Conservation (phyloP, 2,888 invertebrate species). For the Hecatera dysodea region DNA sequence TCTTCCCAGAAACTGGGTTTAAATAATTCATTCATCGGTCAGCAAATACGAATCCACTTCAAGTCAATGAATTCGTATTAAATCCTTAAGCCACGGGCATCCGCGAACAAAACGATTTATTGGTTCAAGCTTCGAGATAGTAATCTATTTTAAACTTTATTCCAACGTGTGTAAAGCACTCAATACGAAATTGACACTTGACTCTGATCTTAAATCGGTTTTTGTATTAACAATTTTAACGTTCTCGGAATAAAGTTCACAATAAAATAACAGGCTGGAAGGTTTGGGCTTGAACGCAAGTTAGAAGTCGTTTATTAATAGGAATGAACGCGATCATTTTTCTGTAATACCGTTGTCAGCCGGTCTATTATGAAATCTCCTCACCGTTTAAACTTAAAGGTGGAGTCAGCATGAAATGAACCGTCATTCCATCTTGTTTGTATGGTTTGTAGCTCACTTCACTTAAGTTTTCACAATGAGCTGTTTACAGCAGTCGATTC, state of each 20-base stretch:
- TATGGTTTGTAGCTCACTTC: too few relatives aligned
- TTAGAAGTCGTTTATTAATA: background rate
- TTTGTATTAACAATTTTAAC: background rate
- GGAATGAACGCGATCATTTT: background rate
- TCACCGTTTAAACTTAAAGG: too few relatives aligned
- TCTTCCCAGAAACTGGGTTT: background rate
- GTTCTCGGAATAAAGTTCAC: background rate
- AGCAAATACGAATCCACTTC: slow-evolving; percentile 3
- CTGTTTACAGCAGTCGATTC: too few relatives aligned
- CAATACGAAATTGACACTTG: background rate
- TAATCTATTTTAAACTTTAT: slow-evolving; percentile 3
- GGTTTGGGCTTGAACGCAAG: background rate
- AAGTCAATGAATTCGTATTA: background rate
- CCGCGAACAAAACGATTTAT: background rate
- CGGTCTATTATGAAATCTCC: too few relatives aligned
- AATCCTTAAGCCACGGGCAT: background rate
- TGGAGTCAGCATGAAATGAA: too few relatives aligned
- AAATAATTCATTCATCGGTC: background rate
- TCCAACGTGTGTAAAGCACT: background rate
- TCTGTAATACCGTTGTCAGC: background rate
- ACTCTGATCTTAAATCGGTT: background rate
- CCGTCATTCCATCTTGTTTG: too few relatives aligned
- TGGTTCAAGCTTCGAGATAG: background rate
- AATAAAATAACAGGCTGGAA: background rate
- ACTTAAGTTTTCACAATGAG: too few relatives aligned